A percentile compares a stretch with the other conserved stretches of the same genome.
Evolutionary conservation across 2,113 vertebrate genomes (phyloP).

Genomic region (Callospermophilus lateralis): DNA sequence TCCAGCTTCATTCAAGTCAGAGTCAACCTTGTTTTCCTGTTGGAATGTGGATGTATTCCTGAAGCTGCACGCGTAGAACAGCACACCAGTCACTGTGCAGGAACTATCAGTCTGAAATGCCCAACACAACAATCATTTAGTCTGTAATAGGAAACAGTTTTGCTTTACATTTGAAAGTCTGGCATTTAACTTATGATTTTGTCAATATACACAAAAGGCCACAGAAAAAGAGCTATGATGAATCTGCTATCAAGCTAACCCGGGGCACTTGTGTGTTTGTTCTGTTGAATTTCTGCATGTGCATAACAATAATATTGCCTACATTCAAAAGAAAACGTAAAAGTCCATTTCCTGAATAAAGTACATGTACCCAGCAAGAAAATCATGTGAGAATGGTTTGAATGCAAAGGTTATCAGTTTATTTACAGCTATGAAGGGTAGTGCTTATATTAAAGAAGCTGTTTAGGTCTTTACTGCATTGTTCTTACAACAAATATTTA

Average conservation of each 20-base stretch:
- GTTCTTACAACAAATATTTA: slow-evolving; percentile 51
- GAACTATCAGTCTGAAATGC: slow-evolving; percentile 37
- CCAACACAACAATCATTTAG: slow-evolving; percentile 51
- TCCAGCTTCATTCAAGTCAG: slow-evolving; percentile 68
- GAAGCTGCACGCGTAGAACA: slow-evolving; percentile 11
- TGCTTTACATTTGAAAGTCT: slow-evolving; percentile 68
- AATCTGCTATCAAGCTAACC: slow-evolving; percentile 13
- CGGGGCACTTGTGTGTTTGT: background rate
- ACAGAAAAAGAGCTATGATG: slow-evolving; percentile 50
- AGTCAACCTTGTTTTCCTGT: slow-evolving; percentile 58
- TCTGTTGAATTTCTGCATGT: background rate
- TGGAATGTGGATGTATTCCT: background rate
- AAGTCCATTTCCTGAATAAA: slow-evolving; percentile 44
- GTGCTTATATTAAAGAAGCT: background rate
- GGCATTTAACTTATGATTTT: slow-evolving; percentile 74
- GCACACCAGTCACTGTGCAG: background rate
- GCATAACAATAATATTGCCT: slow-evolving; percentile 18
- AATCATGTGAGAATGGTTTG: background rate
- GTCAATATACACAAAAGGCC: slow-evolving; percentile 72
- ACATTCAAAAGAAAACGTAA: slow-evolving; percentile 1
- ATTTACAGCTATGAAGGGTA: background rate
- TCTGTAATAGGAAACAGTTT: slow-evolving; percentile 57
- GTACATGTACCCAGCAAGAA: background rate
- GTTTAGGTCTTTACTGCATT: background rate
- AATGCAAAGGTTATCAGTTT: slow-evolving; percentile 49